Percentiles rank a stretch among this genome's conserved stretches.
These are phyloP conservation scores for Hippopotamyrus pictus DNA, from an alignment of 2,797 vertebrate species.

Conservation along the genomic window DNA sequence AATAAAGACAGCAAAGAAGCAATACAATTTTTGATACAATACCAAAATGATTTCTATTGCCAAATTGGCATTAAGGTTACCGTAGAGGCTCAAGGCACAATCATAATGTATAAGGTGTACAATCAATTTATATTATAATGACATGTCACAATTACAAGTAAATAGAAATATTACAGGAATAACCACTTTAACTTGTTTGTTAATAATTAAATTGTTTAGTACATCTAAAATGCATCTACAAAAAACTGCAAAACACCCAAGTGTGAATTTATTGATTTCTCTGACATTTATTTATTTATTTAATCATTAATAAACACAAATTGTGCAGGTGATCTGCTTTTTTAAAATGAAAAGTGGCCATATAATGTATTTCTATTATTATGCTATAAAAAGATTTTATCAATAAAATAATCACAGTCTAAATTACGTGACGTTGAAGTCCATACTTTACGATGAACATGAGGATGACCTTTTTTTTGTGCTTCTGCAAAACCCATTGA, in stretches of 20 bases:
- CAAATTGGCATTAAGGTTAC: not conserved
- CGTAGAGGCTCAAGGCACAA: not conserved
- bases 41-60: slow-evolving; percentile 1
- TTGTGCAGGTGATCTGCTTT: not conserved
- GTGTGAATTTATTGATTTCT: not conserved
- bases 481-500: not conserved
- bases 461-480: not conserved
- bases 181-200: not conserved
- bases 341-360: not conserved
- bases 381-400: not conserved
- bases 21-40: not conserved
- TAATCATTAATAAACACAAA: not conserved
- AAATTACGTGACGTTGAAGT: not conserved
- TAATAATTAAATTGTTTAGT: slow-evolving; percentile 6
- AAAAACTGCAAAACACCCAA: not conserved
- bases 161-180: not conserved
- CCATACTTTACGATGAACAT: not conserved
- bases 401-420: not conserved
- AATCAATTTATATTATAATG: not conserved
- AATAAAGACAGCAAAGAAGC: not conserved
- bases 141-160: not conserved
- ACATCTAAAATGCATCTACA: not conserved
- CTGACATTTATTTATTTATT: not conserved
- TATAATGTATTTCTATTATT: not conserved
- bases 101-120: not conserved